These are phyloP conservation scores for Girardinus metallicus DNA, from an alignment of 2,797 vertebrate species.

Conservation along the genomic window DNA sequence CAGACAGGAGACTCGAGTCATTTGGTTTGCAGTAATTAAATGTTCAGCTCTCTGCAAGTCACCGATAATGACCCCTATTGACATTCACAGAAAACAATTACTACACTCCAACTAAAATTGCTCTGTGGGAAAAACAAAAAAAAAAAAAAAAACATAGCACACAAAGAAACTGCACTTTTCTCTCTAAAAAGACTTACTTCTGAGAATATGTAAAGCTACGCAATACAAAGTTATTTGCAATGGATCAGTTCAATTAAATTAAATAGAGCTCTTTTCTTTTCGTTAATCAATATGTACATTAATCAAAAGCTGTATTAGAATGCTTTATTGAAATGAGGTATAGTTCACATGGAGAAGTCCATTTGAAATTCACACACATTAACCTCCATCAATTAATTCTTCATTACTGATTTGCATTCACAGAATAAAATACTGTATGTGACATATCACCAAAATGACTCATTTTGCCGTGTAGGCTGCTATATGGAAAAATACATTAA, in stretches of 20 bases:
- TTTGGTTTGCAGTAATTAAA: slow-evolving; percentile 53
- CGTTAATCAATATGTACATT: not conserved
- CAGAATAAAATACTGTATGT: not conserved
- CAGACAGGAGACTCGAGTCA: slow-evolving; percentile 46
- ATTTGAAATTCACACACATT: not conserved
- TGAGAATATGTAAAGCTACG: not conserved
- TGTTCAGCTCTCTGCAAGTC: slow-evolving; percentile 65
- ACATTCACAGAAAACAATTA: slow-evolving; percentile 15
- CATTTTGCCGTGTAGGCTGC: not conserved
- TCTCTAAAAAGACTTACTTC: not conserved
- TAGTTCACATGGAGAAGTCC: not conserved
- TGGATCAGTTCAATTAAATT: not conserved
- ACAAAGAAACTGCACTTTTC: not conserved
- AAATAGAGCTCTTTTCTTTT: not conserved
- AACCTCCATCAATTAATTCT: not conserved
- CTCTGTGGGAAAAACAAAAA: not conserved
- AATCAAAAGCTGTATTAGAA: not conserved
- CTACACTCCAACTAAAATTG: not conserved
- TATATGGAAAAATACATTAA: not conserved
- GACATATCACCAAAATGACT: not conserved
- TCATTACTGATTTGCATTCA: not conserved
- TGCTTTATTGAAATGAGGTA: not conserved
- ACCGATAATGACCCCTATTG: slow-evolving; percentile 28
- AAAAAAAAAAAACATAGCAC: not conserved
- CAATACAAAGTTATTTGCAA: not conserved